A percentile compares a stretch with the other conserved stretches of the same genome.
phyloP scores from a whole-genome alignment of 2,888 invertebrate species.

The Acleris emargana region DNA sequence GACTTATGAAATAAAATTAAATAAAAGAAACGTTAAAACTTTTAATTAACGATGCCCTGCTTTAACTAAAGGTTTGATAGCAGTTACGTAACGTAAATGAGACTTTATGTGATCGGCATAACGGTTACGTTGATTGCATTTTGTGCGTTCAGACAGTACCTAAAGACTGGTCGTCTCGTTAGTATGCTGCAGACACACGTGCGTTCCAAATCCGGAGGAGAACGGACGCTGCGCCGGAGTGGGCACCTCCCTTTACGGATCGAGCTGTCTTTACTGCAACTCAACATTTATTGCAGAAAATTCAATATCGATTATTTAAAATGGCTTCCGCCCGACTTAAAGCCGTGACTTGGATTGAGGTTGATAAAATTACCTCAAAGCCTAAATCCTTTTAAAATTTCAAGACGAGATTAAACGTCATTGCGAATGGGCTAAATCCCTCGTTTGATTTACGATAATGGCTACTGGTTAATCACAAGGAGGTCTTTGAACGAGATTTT shows the following conservation, averaged over 20 bases:
- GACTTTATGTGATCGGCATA: conserved; percentile 31
- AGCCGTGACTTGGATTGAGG: conserved; percentile 8
- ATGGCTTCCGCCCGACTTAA: conserved; percentile 13
- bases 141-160: conserved; percentile 5
- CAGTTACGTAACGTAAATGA: conserved; percentile 14
- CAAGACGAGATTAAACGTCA: conserved; percentile 26
- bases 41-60: conserved; percentile 34
- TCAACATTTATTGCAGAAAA: conserved; percentile 24
- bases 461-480: conserved; percentile 1
- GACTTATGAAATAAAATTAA: conserved; percentile 17
- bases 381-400: neutral
- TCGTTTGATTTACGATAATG: conserved; percentile 23
- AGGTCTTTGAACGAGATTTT: conserved; percentile 6
- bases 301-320: conserved; percentile 13
- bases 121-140: conserved; percentile 29
- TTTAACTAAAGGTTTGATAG: conserved; percentile 2
- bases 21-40: conserved; percentile 24
- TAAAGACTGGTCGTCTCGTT: conserved; percentile 43
- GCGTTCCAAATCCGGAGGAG: conserved; percentile 56
- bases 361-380: conserved; percentile 3
- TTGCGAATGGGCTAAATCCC: conserved; percentile 18
- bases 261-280: conserved; percentile 31
- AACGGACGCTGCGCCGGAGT: conserved; percentile 17
- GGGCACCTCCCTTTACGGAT: conserved; percentile 16
- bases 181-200: conserved; percentile 52